A percentile compares a stretch with the other conserved stretches of the same genome.
Evolutionary conservation across 2,888 invertebrate genomes (phyloP).

Genomic region (Eudasyphora cyanicolor): DNA sequence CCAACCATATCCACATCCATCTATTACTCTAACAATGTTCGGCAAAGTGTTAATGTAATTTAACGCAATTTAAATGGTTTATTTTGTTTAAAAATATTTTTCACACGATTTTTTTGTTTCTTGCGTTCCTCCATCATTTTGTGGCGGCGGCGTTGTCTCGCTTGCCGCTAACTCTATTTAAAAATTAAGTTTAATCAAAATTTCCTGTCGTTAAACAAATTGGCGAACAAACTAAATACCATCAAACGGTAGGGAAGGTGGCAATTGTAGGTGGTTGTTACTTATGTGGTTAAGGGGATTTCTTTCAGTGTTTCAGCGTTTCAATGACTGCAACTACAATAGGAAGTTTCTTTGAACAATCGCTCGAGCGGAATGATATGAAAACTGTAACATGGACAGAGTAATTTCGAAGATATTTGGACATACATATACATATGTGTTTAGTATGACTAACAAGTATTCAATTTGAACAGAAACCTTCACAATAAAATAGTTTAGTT

Average conservation of each 20-base stretch:
- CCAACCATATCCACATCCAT: background rate
- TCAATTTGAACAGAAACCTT: background rate
- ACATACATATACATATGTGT: background rate
- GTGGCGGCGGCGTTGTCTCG: constrained; percentile 30
- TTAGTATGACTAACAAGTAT: background rate
- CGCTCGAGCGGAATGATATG: too few relatives aligned
- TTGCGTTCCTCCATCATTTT: constrained; percentile 12
- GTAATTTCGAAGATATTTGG: constrained; percentile 7
- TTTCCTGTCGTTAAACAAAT: constrained; percentile 63
- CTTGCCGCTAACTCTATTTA: constrained; percentile 15
- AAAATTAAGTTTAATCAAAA: constrained; percentile 60
- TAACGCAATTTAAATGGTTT: constrained; percentile 61
- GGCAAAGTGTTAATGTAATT: constrained; percentile 65
- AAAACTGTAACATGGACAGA: constrained; percentile 20
- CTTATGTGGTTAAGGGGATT: too few relatives aligned
- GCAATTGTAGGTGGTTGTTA: constrained; percentile 51
- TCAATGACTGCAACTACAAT: background rate
- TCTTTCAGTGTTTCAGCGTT: background rate
- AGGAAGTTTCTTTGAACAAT: constrained; percentile 39
- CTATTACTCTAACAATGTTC: background rate
- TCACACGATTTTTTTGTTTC: constrained; percentile 68
- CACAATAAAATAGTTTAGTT: background rate
- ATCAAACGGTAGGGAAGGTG: constrained; percentile 44
- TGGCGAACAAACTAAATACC: constrained; percentile 27
- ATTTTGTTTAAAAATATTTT: constrained; percentile 66